phyloP scores from a whole-genome alignment of 2,888 invertebrate genomes.

The Lottia gigantea region DNA sequence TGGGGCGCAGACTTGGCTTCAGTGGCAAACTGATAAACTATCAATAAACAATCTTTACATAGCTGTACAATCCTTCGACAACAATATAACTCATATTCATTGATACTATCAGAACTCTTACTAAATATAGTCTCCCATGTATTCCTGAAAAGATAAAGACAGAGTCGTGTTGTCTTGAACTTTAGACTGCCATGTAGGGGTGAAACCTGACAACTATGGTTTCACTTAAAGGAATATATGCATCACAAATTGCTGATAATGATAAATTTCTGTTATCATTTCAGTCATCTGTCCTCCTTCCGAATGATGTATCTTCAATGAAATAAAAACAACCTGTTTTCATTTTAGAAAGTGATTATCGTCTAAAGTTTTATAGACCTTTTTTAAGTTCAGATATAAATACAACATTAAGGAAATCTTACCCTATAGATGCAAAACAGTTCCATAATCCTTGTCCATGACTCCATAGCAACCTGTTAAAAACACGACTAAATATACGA shows the following conservation, averaged over 20 bases:
- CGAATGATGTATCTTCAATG: too few relatives aligned
- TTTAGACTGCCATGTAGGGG: not conserved
- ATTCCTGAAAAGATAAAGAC: conserved; percentile 43
- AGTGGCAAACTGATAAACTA: conserved; percentile 67
- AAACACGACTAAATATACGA: conserved; percentile 64
- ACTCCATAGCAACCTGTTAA: conserved; percentile 66
- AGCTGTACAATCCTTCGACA: conserved; percentile 67
- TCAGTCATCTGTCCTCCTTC: too few relatives aligned
- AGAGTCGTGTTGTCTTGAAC: too few relatives aligned
- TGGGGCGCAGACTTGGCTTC: conserved; percentile 48
- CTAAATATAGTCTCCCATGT: conserved; percentile 68
- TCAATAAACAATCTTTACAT: conserved; percentile 67
- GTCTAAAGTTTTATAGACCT: too few relatives aligned
- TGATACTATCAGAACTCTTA: conserved; percentile 62
- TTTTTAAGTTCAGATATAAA: too few relatives aligned
- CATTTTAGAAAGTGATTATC: too few relatives aligned
- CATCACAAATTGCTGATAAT: too few relatives aligned
- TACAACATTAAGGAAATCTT: too few relatives aligned
- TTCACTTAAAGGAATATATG: too few relatives aligned
- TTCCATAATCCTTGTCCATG: conserved; percentile 69
- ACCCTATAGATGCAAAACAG: conserved; percentile 60
- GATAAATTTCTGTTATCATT: too few relatives aligned
- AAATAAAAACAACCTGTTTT: too few relatives aligned
- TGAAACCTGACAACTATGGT: not conserved
- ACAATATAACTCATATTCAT: conserved; percentile 61